Evolutionary conservation across 1,140 invertebrate genomes (phyloP).

Genomic region (Melitaea cinxia): DNA sequence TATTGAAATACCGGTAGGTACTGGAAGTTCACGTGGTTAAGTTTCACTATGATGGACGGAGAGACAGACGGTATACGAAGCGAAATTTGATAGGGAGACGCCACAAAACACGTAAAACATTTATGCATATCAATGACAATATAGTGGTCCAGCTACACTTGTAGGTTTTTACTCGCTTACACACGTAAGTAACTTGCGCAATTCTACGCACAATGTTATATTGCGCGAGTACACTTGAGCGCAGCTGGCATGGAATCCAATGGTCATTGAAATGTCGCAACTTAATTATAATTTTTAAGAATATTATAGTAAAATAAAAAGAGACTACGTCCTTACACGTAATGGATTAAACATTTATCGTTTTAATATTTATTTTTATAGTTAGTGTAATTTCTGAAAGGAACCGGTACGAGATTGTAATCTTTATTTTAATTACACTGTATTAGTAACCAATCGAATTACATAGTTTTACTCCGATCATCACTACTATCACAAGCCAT

Average conservation of each 20-base stretch:
- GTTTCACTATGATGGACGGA: slow-evolving; percentile 40
- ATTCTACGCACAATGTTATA: neutral
- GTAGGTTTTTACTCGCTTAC: neutral
- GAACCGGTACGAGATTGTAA: slow-evolving; percentile 30
- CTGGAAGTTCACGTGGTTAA: slow-evolving; percentile 24
- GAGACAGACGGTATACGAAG: slow-evolving; percentile 43
- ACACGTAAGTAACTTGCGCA: neutral
- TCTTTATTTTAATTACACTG: slow-evolving; percentile 31
- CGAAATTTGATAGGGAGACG: slow-evolving; percentile 33
- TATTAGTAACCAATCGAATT: slow-evolving; percentile 25
- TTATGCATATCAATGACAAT: slow-evolving; percentile 9
- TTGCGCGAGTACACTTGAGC: neutral
- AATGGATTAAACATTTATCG: slow-evolving; percentile 15
- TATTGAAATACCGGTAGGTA: slow-evolving; percentile 8
- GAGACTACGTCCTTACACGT: slow-evolving; percentile 18
- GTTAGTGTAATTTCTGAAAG: slow-evolving; percentile 28
- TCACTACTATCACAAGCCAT: slow-evolving; percentile 72
- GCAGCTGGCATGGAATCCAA: neutral
- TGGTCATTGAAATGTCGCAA: slow-evolving; percentile 11
- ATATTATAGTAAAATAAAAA: slow-evolving; percentile 15
- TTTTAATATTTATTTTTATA: slow-evolving; percentile 17
- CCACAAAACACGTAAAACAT: slow-evolving; percentile 27
- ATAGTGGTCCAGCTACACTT: neutral
- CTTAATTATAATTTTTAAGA: neutral
- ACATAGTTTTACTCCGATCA: slow-evolving; percentile 19